Conservation (phyloP, 2,113 vertebrate genomes). For the Mastomys natalensis region DNA sequence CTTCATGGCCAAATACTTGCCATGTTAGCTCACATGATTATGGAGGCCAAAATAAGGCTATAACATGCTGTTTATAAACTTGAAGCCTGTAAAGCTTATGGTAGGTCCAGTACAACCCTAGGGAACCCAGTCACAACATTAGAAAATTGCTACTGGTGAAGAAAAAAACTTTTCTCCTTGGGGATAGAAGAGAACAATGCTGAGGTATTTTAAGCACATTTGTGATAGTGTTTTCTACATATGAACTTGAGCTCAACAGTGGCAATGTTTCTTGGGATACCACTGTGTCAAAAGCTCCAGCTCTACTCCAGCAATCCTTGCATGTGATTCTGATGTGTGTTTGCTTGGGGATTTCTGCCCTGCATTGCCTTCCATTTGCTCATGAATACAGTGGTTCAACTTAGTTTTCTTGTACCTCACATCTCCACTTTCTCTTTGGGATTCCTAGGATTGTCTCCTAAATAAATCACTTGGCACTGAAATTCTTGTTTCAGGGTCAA, state of each 20-base stretch:
- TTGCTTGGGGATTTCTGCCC: neutral
- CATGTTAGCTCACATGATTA: neutral
- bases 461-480: neutral
- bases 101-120: neutral
- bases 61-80: neutral
- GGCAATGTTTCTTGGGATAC: neutral
- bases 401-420: neutral
- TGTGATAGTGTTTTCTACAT: neutral
- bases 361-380: neutral
- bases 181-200: neutral
- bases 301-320: neutral
- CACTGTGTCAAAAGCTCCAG: neutral
- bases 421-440: neutral
- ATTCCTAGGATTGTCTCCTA: neutral
- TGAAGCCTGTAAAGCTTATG: neutral
- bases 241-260: neutral
- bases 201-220: neutral
- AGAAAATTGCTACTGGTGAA: neutral
- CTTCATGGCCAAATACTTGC: neutral
- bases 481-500: neutral
- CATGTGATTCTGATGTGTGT: neutral
- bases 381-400: neutral
- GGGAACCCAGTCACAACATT: neutral
- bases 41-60: neutral
- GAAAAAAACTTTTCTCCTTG: neutral